These are phyloP conservation scores for Megaceryle torquata DNA, from an alignment of 2,113 vertebrate species.

Conservation along the genomic window DNA sequence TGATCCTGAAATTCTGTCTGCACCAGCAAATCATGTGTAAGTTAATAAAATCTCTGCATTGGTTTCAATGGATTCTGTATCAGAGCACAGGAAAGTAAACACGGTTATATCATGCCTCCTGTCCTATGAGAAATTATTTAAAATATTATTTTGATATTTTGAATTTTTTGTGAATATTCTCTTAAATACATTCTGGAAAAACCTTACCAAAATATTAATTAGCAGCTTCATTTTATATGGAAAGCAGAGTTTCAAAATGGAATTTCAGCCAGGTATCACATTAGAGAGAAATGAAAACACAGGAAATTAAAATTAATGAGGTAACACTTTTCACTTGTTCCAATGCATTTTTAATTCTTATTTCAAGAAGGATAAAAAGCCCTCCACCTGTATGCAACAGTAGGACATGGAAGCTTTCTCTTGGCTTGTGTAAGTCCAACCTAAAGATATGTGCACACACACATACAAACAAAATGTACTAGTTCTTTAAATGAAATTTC, in stretches of 20 bases:
- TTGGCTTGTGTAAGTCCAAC: background rate
- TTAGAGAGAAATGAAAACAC: background rate
- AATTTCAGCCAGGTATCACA: background rate
- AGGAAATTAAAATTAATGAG: background rate
- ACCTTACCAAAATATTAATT: background rate
- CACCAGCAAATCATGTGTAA: background rate
- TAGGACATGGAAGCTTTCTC: background rate
- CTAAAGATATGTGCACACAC: background rate
- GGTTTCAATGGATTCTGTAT: background rate
- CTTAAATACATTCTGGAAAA: background rate
- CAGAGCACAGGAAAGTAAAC: background rate
- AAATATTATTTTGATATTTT: background rate
- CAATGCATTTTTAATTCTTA: background rate
- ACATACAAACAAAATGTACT: background rate
- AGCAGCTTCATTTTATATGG: background rate
- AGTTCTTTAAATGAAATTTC: background rate
- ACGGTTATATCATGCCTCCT: background rate
- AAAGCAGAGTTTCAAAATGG: background rate
- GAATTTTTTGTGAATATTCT: background rate
- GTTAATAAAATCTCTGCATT: background rate
- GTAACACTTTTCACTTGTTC: background rate
- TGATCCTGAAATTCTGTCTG: background rate
- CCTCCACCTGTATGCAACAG: background rate
- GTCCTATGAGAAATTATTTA: background rate
- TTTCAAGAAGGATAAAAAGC: slow-evolving; percentile 17